Evolutionary conservation across 2,797 vertebrate genomes (phyloP).

Genomic region (Syngnathus acus): DNA sequence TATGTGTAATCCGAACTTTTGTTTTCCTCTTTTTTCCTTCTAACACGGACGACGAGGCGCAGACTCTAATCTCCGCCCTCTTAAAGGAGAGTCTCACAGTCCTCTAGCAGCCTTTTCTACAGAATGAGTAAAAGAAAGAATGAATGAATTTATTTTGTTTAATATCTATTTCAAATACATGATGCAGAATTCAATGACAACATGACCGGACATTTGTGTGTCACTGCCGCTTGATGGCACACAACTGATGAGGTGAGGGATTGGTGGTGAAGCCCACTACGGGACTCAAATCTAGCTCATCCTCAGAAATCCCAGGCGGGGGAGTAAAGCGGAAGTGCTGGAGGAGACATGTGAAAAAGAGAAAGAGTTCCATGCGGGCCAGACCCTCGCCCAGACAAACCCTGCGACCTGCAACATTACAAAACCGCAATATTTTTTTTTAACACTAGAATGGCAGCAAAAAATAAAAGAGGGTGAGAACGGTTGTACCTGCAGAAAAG

Average conservation of each 20-base stretch:
- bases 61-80: too few relatives aligned
- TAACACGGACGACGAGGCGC: too few relatives aligned
- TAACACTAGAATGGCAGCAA: background rate
- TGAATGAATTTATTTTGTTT: too few relatives aligned
- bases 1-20: too few relatives aligned
- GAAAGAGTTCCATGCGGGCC: conserved; percentile 55
- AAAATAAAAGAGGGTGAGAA: background rate
- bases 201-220: too few relatives aligned
- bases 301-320: conserved; percentile 40
- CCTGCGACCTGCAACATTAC: conserved; percentile 33
- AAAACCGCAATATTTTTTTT: too few relatives aligned
- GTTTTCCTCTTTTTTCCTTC: too few relatives aligned
- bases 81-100: too few relatives aligned
- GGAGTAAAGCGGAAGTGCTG: conserved; percentile 51
- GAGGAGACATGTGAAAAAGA: conserved; percentile 51
- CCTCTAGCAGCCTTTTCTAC: too few relatives aligned
- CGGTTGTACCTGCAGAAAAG: conserved; percentile 60
- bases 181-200: too few relatives aligned
- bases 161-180: too few relatives aligned
- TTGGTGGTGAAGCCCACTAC: conserved; percentile 19
- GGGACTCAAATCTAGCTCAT: conserved; percentile 48
- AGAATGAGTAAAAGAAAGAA: too few relatives aligned
- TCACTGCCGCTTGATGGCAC: conserved; percentile 35
- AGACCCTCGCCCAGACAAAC: conserved; percentile 37
- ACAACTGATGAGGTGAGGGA: conserved; percentile 36